Conservation (phyloP, 2,888 invertebrate genomes). For the Mimachlamys varia region DNA sequence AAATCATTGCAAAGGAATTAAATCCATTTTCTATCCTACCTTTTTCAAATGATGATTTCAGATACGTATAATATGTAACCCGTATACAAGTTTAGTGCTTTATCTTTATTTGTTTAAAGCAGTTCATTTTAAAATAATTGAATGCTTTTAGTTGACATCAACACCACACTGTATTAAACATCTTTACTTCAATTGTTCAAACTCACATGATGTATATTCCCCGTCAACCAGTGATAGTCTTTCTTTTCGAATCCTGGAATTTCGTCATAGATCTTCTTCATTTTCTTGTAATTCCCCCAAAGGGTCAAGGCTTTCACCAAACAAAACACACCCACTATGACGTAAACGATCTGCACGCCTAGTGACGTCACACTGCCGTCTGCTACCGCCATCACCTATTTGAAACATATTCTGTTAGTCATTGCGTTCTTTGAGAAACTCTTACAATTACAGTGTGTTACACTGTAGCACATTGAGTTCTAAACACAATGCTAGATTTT, state of each 20-base stretch:
- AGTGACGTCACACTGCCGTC: not conserved
- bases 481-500: no score
- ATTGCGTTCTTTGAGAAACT: not conserved
- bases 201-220: constrained; percentile 40
- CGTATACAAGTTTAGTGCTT: no score
- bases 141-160: no score
- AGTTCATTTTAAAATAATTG: no score
- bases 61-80: no score
- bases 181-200: not conserved
- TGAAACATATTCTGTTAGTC: not conserved
- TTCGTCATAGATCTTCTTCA: constrained; percentile 15
- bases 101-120: no score
- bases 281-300: not conserved
- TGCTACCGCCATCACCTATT: not conserved
- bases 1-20: not conserved
- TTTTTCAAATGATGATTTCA: no score
- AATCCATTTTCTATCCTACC: no score
- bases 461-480: no score
- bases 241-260: constrained; percentile 26
- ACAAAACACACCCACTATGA: not conserved
- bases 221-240: constrained; percentile 38
- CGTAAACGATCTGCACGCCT: not conserved
- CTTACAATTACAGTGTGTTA: no score
- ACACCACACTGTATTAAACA: no score
- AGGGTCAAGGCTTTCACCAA: not conserved